phyloP scores from a whole-genome alignment of 2,888 invertebrate genomes.

The Labia minor region DNA sequence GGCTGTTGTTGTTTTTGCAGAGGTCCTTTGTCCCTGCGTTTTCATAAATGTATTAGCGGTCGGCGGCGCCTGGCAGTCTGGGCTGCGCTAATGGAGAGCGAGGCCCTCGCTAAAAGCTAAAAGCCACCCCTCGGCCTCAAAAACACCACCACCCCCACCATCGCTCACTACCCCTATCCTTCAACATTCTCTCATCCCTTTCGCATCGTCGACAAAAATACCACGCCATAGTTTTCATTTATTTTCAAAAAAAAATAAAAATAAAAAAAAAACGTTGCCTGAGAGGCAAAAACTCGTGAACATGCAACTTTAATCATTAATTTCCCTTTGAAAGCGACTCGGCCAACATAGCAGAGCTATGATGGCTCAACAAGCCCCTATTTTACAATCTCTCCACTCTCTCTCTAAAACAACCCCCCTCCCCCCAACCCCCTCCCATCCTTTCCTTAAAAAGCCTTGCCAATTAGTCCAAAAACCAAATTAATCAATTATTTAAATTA shows the following conservation, averaged over 20 bases:
- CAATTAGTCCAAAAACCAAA: background rate
- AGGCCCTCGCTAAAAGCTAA: background rate
- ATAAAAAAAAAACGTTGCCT: background rate
- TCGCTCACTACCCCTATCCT: slow-evolving; percentile 41
- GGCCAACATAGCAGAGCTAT: background rate
- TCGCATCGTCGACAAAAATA: no score
- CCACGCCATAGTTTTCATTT: background rate
- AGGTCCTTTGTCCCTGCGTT: background rate
- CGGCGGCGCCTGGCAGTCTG: slow-evolving; percentile 1
- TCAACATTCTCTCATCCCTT: no score
- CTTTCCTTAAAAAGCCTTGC: background rate
- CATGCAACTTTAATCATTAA: slow-evolving; percentile 5
- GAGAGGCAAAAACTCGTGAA: slow-evolving; percentile 5
- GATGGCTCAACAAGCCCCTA: no score
- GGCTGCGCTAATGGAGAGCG: background rate
- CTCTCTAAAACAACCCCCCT: no score
- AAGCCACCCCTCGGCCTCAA: background rate
- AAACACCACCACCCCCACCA: background rate
- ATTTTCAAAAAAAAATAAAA: slow-evolving; percentile 26
- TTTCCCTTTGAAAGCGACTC: background rate
- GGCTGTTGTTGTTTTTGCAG: slow-evolving; percentile 1
- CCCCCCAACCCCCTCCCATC: slow-evolving; percentile 15
- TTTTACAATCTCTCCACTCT: no score
- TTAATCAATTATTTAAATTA: slow-evolving; percentile 7
- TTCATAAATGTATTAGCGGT: slow-evolving; percentile 7